Base-by-base conservation (phyloP, 2,797 vertebrate species). In the Sparidentex hasta region DNA sequence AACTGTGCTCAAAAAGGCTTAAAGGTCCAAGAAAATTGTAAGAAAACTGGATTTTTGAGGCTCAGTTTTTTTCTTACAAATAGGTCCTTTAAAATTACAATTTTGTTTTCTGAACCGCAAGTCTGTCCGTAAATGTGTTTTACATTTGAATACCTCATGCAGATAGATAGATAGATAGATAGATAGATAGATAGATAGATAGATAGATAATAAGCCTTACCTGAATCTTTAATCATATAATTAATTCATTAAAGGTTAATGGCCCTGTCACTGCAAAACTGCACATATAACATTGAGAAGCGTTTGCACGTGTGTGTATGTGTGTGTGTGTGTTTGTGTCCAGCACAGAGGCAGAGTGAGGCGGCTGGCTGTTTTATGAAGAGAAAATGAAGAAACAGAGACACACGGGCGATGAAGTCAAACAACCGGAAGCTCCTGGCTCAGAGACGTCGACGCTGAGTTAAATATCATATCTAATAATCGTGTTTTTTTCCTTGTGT, bases 381-480 rank as follows among this genome's bases (percentile, higher is more conserved):
- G 74, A 85, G 74, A 65, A 63, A 76, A 67, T 71, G 46, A 68
- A 77, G 71, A 72, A 74, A 25, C 65, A 67, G 38, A 52, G 38
- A 52, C 61, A 63, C 55, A 57, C 52, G 44, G 44, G 29, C 57
- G 77, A 64, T 77, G 73, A 87, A 82, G 73, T 44, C 62, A 73
- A 78, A 74, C 68, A 85, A 76, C 59, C 27, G 47, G 50, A 41
- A 33, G 41, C 66, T 78, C 62, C 33, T 76, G 62, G 67, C 63
- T 16, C 56, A 16, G 33, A 74, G 82, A 77, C 68, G 78, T 82
- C 61, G 59, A 57, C 66, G 68, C 75, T 17, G 78, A 89, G 83
- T 90, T 91, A 91, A 94, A 92, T 87, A 92, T 92, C 83, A 85
- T 85, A 82, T 92, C 72, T 90, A 77, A 85, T 91, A 62, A 90